Conservation (phyloP, 92 coral and sea anemone genomes). For the Scolanthus callimorphus region DNA sequence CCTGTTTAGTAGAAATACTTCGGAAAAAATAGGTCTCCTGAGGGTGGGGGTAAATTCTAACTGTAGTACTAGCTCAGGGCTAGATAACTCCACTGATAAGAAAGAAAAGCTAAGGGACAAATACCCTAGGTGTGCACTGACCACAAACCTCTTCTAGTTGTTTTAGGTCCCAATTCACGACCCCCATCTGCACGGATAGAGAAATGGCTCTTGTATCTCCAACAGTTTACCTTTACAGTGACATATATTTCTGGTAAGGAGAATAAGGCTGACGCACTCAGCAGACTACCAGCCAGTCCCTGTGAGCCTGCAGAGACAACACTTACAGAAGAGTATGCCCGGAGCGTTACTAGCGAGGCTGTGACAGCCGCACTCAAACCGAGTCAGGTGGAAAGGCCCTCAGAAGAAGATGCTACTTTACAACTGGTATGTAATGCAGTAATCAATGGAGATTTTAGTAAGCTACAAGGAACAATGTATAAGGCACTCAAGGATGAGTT, state of each 20-base stretch:
- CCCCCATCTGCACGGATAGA: slow-evolving; percentile 54
- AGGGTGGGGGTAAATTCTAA: too few relatives aligned
- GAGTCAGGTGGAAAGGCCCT: slow-evolving; percentile 33
- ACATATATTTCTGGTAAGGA: slow-evolving; percentile 27
- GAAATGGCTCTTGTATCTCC: slow-evolving; percentile 35
- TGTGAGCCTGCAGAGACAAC: slow-evolving; percentile 4
- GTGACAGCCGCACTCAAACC: slow-evolving; percentile 26
- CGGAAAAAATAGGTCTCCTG: too few relatives aligned
- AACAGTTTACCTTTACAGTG: slow-evolving; percentile 26
- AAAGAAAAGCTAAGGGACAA: too few relatives aligned
- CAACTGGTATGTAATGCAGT: slow-evolving; percentile 37
- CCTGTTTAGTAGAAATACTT: too few relatives aligned
- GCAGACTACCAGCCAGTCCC: slow-evolving; percentile 28
- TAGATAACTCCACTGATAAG: too few relatives aligned
- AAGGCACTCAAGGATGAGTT: too few relatives aligned
- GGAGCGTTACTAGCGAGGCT: slow-evolving; percentile 38
- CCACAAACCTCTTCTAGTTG: slow-evolving; percentile 40
- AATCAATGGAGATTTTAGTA: too few relatives aligned
- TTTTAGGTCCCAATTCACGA: slow-evolving; percentile 44
- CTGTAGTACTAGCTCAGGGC: too few relatives aligned
- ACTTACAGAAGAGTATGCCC: slow-evolving; percentile 24
- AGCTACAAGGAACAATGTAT: too few relatives aligned
- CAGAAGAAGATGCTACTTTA: slow-evolving; percentile 34
- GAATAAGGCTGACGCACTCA: slow-evolving; percentile 38
- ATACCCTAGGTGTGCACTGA: slow-evolving; percentile 26